A percentile compares a stretch with the other conserved stretches of the same genome.
Evolutionary conservation across 2,113 vertebrate genomes (phyloP).

Genomic region (Gnathonemus longibarbis): DNA sequence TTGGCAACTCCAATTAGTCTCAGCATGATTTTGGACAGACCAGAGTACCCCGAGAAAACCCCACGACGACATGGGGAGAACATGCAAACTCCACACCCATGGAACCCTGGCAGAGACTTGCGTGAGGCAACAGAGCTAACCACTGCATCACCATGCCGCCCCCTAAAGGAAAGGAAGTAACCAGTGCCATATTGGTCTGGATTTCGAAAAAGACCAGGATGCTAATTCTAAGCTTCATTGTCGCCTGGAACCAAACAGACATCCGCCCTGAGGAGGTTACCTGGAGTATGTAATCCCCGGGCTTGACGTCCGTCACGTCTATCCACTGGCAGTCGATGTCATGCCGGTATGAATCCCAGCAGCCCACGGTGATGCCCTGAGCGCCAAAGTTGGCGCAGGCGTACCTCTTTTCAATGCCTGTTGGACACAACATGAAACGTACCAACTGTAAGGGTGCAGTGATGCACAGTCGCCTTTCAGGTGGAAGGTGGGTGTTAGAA

Average conservation of each 20-base stretch:
- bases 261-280: constrained; percentile 43
- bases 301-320: constrained; percentile 79
- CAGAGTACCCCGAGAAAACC: no score
- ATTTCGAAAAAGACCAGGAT: not conserved
- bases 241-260: not conserved
- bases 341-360: constrained; percentile 89
- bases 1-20: no score
- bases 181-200: not conserved
- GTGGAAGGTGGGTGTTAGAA: not conserved
- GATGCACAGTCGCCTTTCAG: not conserved
- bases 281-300: constrained; percentile 87
- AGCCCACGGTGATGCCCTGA: constrained; percentile 88
- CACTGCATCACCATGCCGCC: no score
- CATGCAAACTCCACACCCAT: no score
- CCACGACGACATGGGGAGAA: no score
- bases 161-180: not conserved
- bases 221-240: not conserved
- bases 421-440: not conserved
- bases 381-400: constrained; percentile 88
- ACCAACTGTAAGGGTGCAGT: not conserved
- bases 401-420: constrained; percentile 82
- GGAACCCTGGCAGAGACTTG: no score
- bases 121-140: no score
- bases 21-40: no score
- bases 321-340: constrained; percentile 98